Percentiles rank a stretch among this genome's conserved stretches.
These are phyloP conservation scores for Mythimna vitellina DNA, from an alignment of 2,888 invertebrate genomes.

Conservation along the genomic window DNA sequence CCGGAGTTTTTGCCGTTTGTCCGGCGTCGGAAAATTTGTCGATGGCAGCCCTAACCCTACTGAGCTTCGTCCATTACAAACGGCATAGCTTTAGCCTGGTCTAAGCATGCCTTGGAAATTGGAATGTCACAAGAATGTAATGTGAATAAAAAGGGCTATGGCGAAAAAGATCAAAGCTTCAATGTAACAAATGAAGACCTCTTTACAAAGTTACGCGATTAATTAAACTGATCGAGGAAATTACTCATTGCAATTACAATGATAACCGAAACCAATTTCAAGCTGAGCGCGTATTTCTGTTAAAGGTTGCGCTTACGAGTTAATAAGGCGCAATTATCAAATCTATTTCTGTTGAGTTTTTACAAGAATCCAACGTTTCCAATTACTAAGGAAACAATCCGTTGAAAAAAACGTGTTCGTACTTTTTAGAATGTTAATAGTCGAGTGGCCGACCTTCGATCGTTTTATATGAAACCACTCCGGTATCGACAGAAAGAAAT, in stretches of 20 bases:
- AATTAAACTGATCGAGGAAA: conserved; percentile 34
- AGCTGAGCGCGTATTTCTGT: conserved; percentile 40
- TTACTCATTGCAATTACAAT: conserved; percentile 29
- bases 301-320: conserved; percentile 19
- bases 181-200: conserved; percentile 24
- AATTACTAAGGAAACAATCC: conserved; percentile 55
- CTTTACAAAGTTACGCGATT: conserved; percentile 14
- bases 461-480: conserved; percentile 27
- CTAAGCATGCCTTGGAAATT: not conserved
- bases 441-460: conserved; percentile 64
- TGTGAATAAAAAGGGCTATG: not conserved
- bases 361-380: conserved; percentile 22
- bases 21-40: too few species aligned
- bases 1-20: too few species aligned
- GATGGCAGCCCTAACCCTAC: too few species aligned
- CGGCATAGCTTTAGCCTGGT: too few species aligned
- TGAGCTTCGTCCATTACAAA: too few species aligned
- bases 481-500: conserved; percentile 32
- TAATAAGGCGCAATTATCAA: conserved; percentile 46
- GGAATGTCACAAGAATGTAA: conserved; percentile 1
- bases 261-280: conserved; percentile 36
- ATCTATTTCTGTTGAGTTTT: conserved; percentile 46
- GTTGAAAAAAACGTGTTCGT: conserved; percentile 59
- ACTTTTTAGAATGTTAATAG: conserved; percentile 64
- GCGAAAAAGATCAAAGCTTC: conserved; percentile 14